A percentile compares a stretch with the other conserved stretches of the same genome.
These are phyloP conservation scores for Plutella xylostella DNA, from an alignment of 2,888 invertebrate genomes.

Conservation along the genomic window DNA sequence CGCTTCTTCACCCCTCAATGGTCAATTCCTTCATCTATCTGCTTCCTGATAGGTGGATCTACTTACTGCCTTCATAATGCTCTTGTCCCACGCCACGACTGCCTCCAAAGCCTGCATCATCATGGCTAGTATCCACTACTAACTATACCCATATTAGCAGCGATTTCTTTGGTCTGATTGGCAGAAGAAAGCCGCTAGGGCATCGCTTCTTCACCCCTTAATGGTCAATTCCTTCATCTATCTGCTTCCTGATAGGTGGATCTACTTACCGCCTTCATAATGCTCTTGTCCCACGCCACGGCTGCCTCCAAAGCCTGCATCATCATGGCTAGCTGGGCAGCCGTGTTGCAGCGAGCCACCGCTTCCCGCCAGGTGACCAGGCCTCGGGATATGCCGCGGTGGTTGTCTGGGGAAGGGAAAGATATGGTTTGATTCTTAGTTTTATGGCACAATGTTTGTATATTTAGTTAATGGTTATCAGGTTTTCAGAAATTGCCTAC, in stretches of 20 bases:
- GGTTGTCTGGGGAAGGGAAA: constrained; percentile 23
- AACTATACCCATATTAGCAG: constrained; percentile 93
- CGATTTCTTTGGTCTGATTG: too few species aligned
- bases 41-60: constrained; percentile 55
- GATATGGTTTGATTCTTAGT: background rate
- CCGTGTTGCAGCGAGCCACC: constrained; percentile 83
- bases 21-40: too few species aligned
- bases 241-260: constrained; percentile 72
- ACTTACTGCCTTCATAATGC: constrained; percentile 91
- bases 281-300: constrained; percentile 99
- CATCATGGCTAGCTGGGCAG: constrained; percentile 92
- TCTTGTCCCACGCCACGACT: constrained; percentile 94
- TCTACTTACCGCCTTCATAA: constrained; percentile 96
- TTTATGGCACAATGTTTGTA: background rate
- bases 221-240: too few species aligned
- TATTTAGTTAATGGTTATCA: background rate
- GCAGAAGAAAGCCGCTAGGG: too few species aligned
- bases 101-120: constrained; percentile 86
- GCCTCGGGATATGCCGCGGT: constrained; percentile 78
- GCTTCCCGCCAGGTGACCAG: constrained; percentile 91
- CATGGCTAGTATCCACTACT: constrained; percentile 97
- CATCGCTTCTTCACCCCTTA: too few species aligned
- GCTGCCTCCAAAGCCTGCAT: constrained; percentile 90
- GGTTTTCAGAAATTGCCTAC: too few species aligned
- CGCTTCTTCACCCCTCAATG: too few species aligned